phyloP scores from a whole-genome alignment of 2,888 invertebrate genomes.

The Sialis lutaria region DNA sequence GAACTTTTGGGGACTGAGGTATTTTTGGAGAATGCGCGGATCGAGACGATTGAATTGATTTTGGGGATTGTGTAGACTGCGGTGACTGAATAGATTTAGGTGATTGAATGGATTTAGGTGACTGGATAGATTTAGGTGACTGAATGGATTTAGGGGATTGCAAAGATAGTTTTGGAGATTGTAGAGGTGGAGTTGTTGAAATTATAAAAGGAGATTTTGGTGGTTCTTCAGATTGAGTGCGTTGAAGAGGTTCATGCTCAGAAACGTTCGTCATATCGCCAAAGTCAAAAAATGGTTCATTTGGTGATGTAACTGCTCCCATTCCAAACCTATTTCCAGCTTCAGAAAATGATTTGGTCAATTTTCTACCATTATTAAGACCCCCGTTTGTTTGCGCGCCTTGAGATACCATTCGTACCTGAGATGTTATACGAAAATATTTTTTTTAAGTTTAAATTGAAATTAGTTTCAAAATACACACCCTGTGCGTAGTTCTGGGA shows the following conservation, averaged over 20 bases:
- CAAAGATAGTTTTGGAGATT: conserved; percentile 2
- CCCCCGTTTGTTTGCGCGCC: conserved; percentile 79
- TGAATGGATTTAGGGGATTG: conserved; percentile 28
- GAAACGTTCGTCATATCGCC: conserved; percentile 15
- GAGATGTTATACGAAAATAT: conserved; percentile 10
- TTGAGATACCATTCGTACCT: conserved; percentile 78
- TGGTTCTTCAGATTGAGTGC: conserved; percentile 75
- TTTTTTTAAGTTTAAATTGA: not conserved
- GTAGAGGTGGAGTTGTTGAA: conserved; percentile 28
- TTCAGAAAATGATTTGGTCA: conserved; percentile 73
- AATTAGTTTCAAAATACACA: conserved; percentile 19
- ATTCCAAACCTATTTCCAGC: conserved; percentile 33
- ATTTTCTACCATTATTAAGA: conserved; percentile 48
- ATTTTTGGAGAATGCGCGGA: not conserved
- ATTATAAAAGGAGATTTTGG: conserved; percentile 56
- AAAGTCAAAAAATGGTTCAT: conserved; percentile 14
- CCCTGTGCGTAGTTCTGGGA: conserved; percentile 66
- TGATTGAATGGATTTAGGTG: conserved; percentile 31
- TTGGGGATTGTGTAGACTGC: conserved; percentile 19
- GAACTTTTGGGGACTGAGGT: too few species aligned
- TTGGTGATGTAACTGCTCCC: conserved; percentile 24
- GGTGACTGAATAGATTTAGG: conserved; percentile 28
- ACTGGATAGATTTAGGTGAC: conserved; percentile 15
- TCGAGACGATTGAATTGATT: conserved; percentile 1
- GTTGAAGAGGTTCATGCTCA: conserved; percentile 60